These are phyloP conservation scores for Sitta europaea DNA, from an alignment of 2,113 vertebrate genomes.

Conservation along the genomic window DNA sequence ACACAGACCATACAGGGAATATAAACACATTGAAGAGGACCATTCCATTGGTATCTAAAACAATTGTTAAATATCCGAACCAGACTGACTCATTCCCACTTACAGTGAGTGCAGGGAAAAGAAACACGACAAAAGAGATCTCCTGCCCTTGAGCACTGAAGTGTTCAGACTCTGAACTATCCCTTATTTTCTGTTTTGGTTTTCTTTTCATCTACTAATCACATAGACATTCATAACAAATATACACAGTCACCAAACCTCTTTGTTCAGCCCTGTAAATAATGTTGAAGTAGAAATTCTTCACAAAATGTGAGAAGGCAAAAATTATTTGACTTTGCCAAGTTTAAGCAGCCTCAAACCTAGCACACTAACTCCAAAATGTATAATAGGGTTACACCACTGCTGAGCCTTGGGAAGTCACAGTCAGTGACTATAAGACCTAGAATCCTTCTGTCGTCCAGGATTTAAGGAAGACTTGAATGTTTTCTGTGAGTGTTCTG, in stretches of 20 bases:
- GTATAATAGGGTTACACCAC: background rate
- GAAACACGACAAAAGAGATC: background rate
- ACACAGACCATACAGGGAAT: background rate
- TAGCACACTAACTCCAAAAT: background rate
- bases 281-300: background rate
- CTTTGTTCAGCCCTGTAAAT: background rate
- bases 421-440: background rate
- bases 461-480: conserved; percentile 33
- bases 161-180: background rate
- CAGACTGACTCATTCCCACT: background rate
- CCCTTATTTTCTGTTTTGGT: background rate
- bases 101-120: background rate
- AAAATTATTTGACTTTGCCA: background rate
- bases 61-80: background rate
- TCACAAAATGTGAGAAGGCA: background rate
- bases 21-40: background rate
- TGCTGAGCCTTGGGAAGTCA: background rate
- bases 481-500: conserved; percentile 26
- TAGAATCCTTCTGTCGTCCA: background rate
- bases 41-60: background rate
- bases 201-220: background rate
- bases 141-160: background rate
- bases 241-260: background rate
- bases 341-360: background rate
- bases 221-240: background rate